Evolutionary conservation across 2,113 vertebrate genomes (phyloP).

Genomic region (Rhegmatorhina hoffmannsi): DNA sequence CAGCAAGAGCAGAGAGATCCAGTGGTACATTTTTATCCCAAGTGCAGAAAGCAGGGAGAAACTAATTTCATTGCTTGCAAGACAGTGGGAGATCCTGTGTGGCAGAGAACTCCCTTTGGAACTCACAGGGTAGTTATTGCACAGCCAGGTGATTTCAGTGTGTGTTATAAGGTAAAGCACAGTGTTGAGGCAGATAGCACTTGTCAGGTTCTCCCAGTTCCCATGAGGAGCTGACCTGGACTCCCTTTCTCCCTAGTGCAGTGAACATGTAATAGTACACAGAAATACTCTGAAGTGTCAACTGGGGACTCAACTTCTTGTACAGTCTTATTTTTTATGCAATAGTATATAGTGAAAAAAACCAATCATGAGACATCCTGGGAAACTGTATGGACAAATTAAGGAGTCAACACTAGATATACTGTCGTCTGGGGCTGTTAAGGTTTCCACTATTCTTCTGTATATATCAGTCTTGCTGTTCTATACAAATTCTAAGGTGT

Average conservation of each 20-base stretch:
- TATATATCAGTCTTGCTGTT: conserved; percentile 62
- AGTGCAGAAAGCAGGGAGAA: conserved; percentile 92
- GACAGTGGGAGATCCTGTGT: conserved; percentile 94
- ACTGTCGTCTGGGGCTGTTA: conserved; percentile 54
- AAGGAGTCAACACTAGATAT: conserved; percentile 70
- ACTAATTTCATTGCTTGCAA: conserved; percentile 90
- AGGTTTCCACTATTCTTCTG: conserved; percentile 59
- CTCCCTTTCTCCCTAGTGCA: conserved; percentile 7
- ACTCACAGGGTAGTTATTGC: conserved; percentile 81
- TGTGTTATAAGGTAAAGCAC: conserved; percentile 15
- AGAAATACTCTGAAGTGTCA: conserved; percentile 13
- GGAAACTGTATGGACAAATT: conserved; percentile 74
- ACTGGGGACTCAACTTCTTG: conserved; percentile 31
- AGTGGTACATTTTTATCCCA: conserved; percentile 95
- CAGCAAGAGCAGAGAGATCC: conserved; percentile 81
- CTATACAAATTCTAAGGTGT: conserved; percentile 55
- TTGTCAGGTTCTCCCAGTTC: not conserved
- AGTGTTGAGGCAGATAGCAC: not conserved
- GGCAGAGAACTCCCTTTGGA: conserved; percentile 94
- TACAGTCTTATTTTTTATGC: conserved; percentile 66
- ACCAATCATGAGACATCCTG: conserved; percentile 62
- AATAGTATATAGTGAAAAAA: conserved; percentile 48
- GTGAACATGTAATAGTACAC: not conserved
- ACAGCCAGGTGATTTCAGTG: not conserved
- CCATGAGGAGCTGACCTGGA: not conserved